Percentiles rank a stretch among this genome's conserved stretches.
These are phyloP conservation scores for Mimachlamys varia DNA, from an alignment of 2,888 invertebrate genomes.

Conservation along the genomic window DNA sequence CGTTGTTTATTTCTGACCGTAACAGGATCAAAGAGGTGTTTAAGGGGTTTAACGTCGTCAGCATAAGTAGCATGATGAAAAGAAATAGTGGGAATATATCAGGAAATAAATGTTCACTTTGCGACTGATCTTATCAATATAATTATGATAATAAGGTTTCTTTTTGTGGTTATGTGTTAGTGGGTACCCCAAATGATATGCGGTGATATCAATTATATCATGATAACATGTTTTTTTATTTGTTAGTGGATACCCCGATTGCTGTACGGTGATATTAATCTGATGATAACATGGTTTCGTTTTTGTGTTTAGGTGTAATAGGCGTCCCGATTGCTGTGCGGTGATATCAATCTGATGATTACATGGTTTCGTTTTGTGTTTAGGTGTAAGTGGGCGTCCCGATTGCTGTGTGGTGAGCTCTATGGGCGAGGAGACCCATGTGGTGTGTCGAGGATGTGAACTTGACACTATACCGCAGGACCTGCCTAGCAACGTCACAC, in stretches of 20 bases:
- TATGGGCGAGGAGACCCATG: neutral
- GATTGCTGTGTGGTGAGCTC: neutral
- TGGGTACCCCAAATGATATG: no score
- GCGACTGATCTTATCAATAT: no score
- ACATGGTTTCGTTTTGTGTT: neutral
- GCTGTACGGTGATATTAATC: neutral
- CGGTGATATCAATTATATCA: no score
- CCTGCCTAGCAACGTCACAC: neutral
- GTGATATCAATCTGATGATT: neutral
- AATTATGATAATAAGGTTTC: no score
- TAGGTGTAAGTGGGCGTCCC: neutral
- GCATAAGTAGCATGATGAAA: no score
- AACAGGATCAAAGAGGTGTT: no score
- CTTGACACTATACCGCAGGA: neutral
- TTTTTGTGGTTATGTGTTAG: no score
- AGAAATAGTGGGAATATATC: no score
- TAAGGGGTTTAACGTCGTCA: no score
- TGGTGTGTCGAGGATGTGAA: neutral
- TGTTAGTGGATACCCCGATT: neutral
- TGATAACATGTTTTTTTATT: neutral
- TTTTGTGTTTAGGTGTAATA: neutral
- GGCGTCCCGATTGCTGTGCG: neutral
- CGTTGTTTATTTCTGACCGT: no score
- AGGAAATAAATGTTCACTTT: no score
- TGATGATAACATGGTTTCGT: neutral